Evolutionary conservation across 2,888 invertebrate species (phyloP), one percentile per base, ranked within the genome.

Genomic region (Acheta domesticus): DNA sequence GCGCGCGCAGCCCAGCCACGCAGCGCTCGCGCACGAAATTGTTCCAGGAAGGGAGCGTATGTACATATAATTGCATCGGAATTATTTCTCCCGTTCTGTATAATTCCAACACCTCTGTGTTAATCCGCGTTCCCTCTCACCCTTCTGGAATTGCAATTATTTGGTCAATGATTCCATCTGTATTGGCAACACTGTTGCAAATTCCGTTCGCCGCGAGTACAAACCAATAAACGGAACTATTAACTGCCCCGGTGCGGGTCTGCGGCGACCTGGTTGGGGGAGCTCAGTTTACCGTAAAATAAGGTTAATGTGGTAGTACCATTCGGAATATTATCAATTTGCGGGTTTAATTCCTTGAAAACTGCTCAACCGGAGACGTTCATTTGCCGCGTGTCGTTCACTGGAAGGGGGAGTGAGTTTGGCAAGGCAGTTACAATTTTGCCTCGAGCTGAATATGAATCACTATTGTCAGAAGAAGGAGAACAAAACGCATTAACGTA

Each of bases 91-190:
- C 62, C 14, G n/a, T 62, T 62, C 62, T 62, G 62, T 62, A 62
- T 62, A 62, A 62, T 62, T 62, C 62, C 62, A 62, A 62, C 62
- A 62, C 62, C 62, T 62, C 62, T n/a, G n/a, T 11, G 62, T 62
- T 62, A 62, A 62, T 62, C 62, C 62, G 62, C 62, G 62, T 16
- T 62, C 23, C 16, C 23, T 19, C 48, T 21, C 75, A 75, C 75
- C 75, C 48, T 36, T 75, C 23, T 21, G 48, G 76, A 80, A 77
- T 80, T 79, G 78, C 78, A 80, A 80, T 80, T 78, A 80, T 80
- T 80, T 78, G 77, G 78, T 78, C 78, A 78, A 76, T 80, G 78
- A 80, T 80, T 80, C 78, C 78, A 80, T 80, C 78, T 80, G 80
- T 78, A 75, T 23, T 75, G 77, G 49, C 23, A 79, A 79, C 36